A percentile compares a stretch with the other conserved stretches of the same genome.
Evolutionary conservation across 2,888 invertebrate genomes (phyloP).

Genomic region (Scaptomyza parva): DNA sequence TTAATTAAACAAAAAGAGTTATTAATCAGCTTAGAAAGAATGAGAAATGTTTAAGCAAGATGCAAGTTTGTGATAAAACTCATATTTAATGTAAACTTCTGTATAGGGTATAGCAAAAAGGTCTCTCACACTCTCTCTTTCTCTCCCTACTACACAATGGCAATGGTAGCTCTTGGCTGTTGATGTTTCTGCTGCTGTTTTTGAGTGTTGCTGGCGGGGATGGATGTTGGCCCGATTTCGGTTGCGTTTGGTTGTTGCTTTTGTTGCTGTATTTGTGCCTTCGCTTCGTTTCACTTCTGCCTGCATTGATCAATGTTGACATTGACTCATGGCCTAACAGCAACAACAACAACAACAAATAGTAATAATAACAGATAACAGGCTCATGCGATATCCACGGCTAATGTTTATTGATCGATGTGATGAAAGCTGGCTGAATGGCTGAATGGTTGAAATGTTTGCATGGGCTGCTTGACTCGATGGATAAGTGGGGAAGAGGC

Average conservation of each 20-base stretch:
- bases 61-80: no score
- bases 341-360: conserved; percentile 8
- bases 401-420: conserved; percentile 44
- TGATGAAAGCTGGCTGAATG: conserved; percentile 11
- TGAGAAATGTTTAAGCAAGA: background rate
- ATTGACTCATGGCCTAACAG: conserved; percentile 40
- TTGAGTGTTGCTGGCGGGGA: conserved; percentile 13
- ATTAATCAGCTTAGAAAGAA: background rate
- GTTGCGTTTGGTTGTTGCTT: background rate
- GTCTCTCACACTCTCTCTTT: background rate
- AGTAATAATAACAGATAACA: conserved; percentile 29
- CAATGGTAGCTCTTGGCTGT: conserved; percentile 18
- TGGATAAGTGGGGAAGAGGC: no score
- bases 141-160: no score
- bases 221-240: conserved; percentile 18
- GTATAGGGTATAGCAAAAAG: background rate
- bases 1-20: background rate
- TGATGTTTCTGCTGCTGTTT: conserved; percentile 3
- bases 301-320: conserved; percentile 47
- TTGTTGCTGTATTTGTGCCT: conserved; percentile 17
- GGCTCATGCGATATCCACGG: conserved; percentile 16
- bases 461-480: background rate
- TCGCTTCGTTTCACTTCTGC: no score
- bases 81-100: no score
- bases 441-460: background rate